A percentile compares a stretch with the other conserved stretches of the same genome.
These are phyloP conservation scores for Pseudachorutes palmiensis DNA, from an alignment of 1,140 invertebrate species.

Conservation along the genomic window DNA sequence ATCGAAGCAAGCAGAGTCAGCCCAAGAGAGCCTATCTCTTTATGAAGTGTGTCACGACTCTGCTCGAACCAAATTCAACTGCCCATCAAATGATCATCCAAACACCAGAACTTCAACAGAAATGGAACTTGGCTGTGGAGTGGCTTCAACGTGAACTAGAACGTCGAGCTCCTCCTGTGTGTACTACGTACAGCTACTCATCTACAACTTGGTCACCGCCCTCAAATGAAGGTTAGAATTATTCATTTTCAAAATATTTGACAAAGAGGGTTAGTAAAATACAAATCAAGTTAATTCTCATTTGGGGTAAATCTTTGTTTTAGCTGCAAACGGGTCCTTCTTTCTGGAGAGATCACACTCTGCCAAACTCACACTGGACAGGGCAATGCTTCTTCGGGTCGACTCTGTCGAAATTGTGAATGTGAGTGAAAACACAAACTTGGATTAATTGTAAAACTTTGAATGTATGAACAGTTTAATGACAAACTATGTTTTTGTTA, in stretches of 20 bases:
- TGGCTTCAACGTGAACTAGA: slow-evolving; percentile 95
- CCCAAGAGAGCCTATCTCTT: slow-evolving; percentile 95
- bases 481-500: neutral
- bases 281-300: too few species aligned
- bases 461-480: neutral
- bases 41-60: slow-evolving; percentile 85
- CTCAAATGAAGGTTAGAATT: slow-evolving; percentile 92
- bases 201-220: slow-evolving; percentile 88
- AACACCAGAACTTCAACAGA: slow-evolving; percentile 66
- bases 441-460: neutral
- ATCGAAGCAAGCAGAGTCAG: slow-evolving; percentile 84
- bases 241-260: too few species aligned
- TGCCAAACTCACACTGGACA: slow-evolving; percentile 77
- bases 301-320: too few species aligned
- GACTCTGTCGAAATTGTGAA: slow-evolving; percentile 9
- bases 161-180: slow-evolving; percentile 44
- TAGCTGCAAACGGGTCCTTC: slow-evolving; percentile 79
- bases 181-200: slow-evolving; percentile 41
- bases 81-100: slow-evolving; percentile 61
- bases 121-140: slow-evolving; percentile 79
- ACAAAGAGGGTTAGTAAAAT: too few species aligned
- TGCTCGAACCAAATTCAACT: slow-evolving; percentile 67
- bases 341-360: slow-evolving; percentile 89
- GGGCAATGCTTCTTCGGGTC: slow-evolving; percentile 64
- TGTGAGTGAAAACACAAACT: neutral